These are phyloP conservation scores for Seriola dumerili DNA, from an alignment of 2,113 vertebrate species.

Conservation along the genomic window DNA sequence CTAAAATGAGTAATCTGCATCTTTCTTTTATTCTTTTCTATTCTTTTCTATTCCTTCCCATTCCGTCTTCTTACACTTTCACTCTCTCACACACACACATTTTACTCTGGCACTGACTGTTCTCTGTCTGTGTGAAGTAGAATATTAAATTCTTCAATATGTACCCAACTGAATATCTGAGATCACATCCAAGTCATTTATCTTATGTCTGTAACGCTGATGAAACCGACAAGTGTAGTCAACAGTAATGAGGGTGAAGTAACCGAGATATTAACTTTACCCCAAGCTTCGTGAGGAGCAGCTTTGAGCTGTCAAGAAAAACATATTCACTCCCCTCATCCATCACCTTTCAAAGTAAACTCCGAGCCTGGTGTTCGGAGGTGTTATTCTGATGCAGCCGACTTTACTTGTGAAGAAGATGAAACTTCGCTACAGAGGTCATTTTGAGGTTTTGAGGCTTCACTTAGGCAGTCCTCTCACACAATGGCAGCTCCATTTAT, in stretches of 20 bases:
- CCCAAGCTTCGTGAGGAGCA: conserved; percentile 26
- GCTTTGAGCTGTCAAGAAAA: conserved; percentile 21
- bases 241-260: conserved; percentile 36
- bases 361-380: not conserved
- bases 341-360: conserved; percentile 30
- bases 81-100: conserved; percentile 1
- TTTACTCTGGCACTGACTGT: not conserved
- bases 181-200: conserved; percentile 50
- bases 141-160: conserved; percentile 46
- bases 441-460: conserved; percentile 29
- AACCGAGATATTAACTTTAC: conserved; percentile 53
- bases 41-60: not conserved
- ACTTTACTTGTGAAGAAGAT: conserved; percentile 7
- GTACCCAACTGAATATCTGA: conserved; percentile 18
- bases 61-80: not conserved
- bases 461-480: conserved; percentile 36
- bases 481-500: conserved; percentile 19
- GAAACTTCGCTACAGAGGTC: conserved; percentile 3
- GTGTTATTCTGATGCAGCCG: conserved; percentile 13
- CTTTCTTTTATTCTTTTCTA: not conserved
- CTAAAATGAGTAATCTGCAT: conserved; percentile 3
- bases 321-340: conserved; percentile 24
- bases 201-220: conserved; percentile 37
- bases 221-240: conserved; percentile 58
- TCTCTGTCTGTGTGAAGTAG: conserved; percentile 9